phyloP scores from a whole-genome alignment of 2,888 invertebrate species.

The Drosophila maculinotata region DNA sequence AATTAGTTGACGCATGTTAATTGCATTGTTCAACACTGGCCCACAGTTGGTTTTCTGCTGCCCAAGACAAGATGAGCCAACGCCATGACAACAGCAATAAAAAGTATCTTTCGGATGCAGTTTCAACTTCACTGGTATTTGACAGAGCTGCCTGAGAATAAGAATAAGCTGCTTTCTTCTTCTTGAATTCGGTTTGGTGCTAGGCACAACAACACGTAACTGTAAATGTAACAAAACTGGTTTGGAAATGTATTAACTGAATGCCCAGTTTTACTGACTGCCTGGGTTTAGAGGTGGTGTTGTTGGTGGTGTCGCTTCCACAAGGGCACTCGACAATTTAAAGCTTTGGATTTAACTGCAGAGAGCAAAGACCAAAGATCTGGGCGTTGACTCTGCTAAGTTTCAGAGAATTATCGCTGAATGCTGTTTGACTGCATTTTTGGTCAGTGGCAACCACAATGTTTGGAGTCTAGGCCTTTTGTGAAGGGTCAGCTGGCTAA shows the following conservation, averaged over 20 bases:
- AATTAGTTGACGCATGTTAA: constrained; percentile 40
- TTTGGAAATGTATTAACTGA: constrained; percentile 48
- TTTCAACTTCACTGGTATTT: constrained; percentile 15
- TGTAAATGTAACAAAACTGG: constrained; percentile 59
- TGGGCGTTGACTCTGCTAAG: constrained; percentile 47
- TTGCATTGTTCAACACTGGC: constrained; percentile 32
- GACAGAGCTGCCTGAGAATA: neutral
- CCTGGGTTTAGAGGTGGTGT: constrained; percentile 7
- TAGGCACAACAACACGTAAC: constrained; percentile 24
- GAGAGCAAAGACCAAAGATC: too few relatives aligned
- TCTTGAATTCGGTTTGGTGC: constrained; percentile 1
- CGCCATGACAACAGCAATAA: constrained; percentile 20
- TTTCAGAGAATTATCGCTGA: constrained; percentile 21
- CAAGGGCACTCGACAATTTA: constrained; percentile 62
- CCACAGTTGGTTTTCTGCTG: neutral
- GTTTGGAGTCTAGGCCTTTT: too few relatives aligned
- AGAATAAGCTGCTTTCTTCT: constrained; percentile 36
- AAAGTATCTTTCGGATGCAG: constrained; percentile 39
- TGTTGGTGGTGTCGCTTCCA: constrained; percentile 35
- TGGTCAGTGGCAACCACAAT: constrained; percentile 16
- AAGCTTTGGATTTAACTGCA: constrained; percentile 41
- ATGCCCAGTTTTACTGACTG: constrained; percentile 17
- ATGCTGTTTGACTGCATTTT: constrained; percentile 75
- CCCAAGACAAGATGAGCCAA: constrained; percentile 18
- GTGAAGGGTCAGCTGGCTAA: constrained; percentile 58